Evolutionary conservation across 1,140 invertebrate genomes (phyloP), one percentile per base, ranked within the genome.

Genomic region (Andricus grossulariae): DNA sequence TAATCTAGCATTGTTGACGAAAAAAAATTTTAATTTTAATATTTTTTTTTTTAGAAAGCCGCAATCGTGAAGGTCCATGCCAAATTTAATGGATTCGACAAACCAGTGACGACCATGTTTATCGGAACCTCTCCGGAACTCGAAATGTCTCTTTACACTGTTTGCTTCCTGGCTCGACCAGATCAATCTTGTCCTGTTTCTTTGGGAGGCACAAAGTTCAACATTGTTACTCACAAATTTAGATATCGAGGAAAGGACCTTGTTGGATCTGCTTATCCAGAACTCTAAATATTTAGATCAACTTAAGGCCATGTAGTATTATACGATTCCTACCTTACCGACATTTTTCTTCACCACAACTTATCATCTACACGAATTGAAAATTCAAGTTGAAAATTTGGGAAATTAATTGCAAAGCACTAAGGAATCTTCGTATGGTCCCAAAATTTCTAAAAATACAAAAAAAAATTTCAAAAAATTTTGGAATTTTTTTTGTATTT

Each of bases 61-160:
- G 93, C 93, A 32, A 93, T 97, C n/a, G 51, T 97, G 13, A 97
- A 97, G 88, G 87, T 95, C 18, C 95, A 95, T 75, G 95, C 97
- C 79, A 94, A 93, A 51, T 96, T 96, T 91, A 93, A 95, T 86
- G 93, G 93, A 0, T 89, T 94, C 3, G 93, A 94, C 74, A 98
- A 98, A 88, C 95, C 95, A 1, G 94, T 96, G 0, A 95, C 95
- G 32, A 93, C 94, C 3, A 93, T 98, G 90, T 97, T 98, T 84
- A 93, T 98, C 77, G 97, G 97, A 25, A 98, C 97, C 4, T 97
- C 97, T 77, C 98, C 97, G 0, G 98, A 98, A 92, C 93, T 98
- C 81, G 97, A 99, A 91, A 94, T 99, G 89, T 96, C 97, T 18
- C 90, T 98, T 0, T 98, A 98, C 86, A 97, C 97, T 0, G 93